Conservation (phyloP, 1,140 invertebrate species). For the Stratiolaelaps scimitus region DNA sequence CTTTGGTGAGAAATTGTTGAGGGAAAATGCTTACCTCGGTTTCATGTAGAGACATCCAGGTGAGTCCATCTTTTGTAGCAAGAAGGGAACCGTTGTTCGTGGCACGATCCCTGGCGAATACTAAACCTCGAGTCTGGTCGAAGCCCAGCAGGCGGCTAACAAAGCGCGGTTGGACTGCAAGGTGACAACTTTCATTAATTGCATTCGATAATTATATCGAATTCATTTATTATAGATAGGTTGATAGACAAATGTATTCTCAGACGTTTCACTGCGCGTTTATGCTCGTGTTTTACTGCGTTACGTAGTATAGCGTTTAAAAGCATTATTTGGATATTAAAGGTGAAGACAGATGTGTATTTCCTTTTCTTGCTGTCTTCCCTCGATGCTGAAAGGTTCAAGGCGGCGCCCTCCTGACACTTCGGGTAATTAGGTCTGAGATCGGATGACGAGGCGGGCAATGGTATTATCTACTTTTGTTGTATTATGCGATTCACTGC, state of each 20-base stretch:
- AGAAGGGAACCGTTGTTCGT: conserved; percentile 1
- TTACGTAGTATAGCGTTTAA: too few species aligned
- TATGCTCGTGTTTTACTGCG: too few species aligned
- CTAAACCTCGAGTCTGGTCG: not conserved
- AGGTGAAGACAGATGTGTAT: too few species aligned
- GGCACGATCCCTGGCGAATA: not conserved
- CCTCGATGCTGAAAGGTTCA: too few species aligned
- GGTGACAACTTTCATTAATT: not conserved
- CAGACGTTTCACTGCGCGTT: not conserved
- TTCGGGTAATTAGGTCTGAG: too few species aligned
- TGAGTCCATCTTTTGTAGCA: conserved; percentile 10
- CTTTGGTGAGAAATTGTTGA: too few species aligned
- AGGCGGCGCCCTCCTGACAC: too few species aligned
- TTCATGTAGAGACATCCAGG: conserved; percentile 17
- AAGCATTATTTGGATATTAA: too few species aligned
- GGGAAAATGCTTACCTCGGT: not conserved
- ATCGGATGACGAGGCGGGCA: too few species aligned
- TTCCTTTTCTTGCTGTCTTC: too few species aligned
- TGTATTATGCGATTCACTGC: too few species aligned
- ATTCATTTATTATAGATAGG: not conserved
- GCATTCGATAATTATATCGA: not conserved
- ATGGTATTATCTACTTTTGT: too few species aligned
- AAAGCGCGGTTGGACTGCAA: conserved; percentile 16
- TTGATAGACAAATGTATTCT: not conserved
- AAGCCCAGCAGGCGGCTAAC: conserved; percentile 22